Percentiles rank a stretch among this genome's conserved stretches.
Conservation (phyloP, 2,797 vertebrate genomes). For the Gymnothorax javanicus region DNA sequence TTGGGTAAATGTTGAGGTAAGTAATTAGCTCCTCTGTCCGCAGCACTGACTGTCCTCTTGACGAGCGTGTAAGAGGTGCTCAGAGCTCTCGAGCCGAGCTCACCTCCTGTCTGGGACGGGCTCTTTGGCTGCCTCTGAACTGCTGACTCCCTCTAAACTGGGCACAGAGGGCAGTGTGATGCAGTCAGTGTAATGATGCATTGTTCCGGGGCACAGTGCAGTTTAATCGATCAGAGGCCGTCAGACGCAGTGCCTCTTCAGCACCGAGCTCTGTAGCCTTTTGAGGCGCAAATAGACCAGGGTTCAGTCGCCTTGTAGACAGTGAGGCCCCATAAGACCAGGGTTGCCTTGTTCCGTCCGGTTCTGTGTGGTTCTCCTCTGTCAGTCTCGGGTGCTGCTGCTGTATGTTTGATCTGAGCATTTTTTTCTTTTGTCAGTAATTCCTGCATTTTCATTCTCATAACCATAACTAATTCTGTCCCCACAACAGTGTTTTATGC, state of each 20-base stretch:
- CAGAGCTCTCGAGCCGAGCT: neutral
- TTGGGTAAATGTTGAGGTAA: neutral
- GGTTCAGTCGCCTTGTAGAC: neutral
- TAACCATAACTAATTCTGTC: constrained; percentile 87
- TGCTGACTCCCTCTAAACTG: neutral
- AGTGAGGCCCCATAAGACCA: neutral
- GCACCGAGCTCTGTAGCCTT: neutral
- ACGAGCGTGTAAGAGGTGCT: neutral
- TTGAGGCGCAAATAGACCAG: neutral
- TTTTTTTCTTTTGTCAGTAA: constrained; percentile 64
- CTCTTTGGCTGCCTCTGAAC: neutral
- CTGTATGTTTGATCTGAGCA: constrained; percentile 60
- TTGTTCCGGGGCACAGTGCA: neutral
- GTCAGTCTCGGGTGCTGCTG: neutral
- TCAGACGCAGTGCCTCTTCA: neutral
- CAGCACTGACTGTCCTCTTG: neutral
- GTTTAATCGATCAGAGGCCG: neutral
- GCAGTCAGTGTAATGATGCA: neutral
- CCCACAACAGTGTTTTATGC: constrained; percentile 87
- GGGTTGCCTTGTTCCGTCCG: neutral
- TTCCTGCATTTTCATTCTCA: constrained; percentile 85
- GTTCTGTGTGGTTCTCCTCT: neutral
- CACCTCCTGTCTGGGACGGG: neutral
- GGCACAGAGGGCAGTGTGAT: neutral
- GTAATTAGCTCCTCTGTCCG: neutral